These are phyloP conservation scores for Alviniconcha strummeri DNA, from an alignment of 2,888 invertebrate species.

Conservation along the genomic window DNA sequence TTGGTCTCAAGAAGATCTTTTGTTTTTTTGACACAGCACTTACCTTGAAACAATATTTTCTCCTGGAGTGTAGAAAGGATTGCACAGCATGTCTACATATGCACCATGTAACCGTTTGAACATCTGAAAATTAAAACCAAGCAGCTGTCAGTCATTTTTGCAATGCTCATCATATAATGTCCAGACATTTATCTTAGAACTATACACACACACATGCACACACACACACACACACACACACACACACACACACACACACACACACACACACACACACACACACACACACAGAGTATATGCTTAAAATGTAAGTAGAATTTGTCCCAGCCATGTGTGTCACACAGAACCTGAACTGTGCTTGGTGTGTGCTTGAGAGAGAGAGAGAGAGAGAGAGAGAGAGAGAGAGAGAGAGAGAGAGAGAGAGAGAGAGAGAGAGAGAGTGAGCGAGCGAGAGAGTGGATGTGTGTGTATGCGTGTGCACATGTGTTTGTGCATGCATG, in stretches of 20 bases:
- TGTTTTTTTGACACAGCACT: slow-evolving; percentile 64
- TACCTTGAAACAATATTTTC: slow-evolving; percentile 91
- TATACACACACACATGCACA: background rate
- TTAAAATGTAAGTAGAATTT: too few relatives aligned
- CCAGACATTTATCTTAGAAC: background rate
- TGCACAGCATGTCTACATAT: slow-evolving; percentile 95
- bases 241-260: slow-evolving; percentile 1
- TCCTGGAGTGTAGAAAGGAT: slow-evolving; percentile 97
- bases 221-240: background rate
- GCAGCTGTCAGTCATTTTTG: background rate
- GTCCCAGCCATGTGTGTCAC: too few relatives aligned
- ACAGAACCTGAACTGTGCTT: too few relatives aligned
- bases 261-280: background rate
- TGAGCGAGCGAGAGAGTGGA: too few relatives aligned
- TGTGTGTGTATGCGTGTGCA: too few relatives aligned
- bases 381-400: too few relatives aligned
- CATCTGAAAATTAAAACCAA: slow-evolving; percentile 77
- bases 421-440: too few relatives aligned
- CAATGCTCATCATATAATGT: background rate
- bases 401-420: too few relatives aligned
- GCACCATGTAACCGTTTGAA: slow-evolving; percentile 92
- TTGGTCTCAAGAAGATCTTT: too few relatives aligned
- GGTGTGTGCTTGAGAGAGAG: too few relatives aligned
- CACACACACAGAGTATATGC: too few relatives aligned
- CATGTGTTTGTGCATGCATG: too few relatives aligned